A percentile compares a stretch with the other conserved stretches of the same genome.
Conservation (phyloP, 1,140 invertebrate species). For the Bombus waltoni region DNA sequence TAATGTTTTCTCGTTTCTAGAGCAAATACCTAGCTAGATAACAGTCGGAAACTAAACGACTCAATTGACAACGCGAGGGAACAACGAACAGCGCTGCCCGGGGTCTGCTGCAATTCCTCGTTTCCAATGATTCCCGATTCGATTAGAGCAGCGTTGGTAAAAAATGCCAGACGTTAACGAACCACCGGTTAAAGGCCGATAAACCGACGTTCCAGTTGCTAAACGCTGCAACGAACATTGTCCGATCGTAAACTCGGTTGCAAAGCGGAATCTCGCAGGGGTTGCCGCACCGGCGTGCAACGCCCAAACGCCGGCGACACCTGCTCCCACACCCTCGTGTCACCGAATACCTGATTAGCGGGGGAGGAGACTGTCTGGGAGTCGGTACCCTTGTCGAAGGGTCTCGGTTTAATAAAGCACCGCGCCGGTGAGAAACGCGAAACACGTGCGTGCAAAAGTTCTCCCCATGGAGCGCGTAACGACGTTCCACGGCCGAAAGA, state of each 20-base stretch:
- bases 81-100: too few species aligned
- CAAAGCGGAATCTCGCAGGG: conserved; percentile 32
- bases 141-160: too few species aligned
- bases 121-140: too few species aligned
- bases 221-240: conserved; percentile 10
- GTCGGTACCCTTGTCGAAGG: conserved; percentile 38
- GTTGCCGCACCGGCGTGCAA: too few species aligned
- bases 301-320: not conserved
- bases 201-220: conserved; percentile 32
- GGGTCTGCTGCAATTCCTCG: too few species aligned
- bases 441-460: conserved; percentile 71
- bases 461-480: conserved; percentile 57
- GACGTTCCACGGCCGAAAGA: conserved; percentile 2
- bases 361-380: conserved; percentile 3
- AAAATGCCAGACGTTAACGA: conserved; percentile 1
- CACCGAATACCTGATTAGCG: conserved; percentile 13
- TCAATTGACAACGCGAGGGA: not conserved
- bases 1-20: not conserved
- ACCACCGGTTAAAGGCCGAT: conserved; percentile 59
- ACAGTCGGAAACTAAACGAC: not conserved
- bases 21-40: not conserved
- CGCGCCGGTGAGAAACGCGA: conserved; percentile 66
- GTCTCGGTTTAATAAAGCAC: conserved; percentile 68
- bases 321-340: not conserved
- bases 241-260: conserved; percentile 55